Evolutionary conservation across 1,140 invertebrate genomes (phyloP).

Genomic region (Zaprionus kolodkinae): DNA sequence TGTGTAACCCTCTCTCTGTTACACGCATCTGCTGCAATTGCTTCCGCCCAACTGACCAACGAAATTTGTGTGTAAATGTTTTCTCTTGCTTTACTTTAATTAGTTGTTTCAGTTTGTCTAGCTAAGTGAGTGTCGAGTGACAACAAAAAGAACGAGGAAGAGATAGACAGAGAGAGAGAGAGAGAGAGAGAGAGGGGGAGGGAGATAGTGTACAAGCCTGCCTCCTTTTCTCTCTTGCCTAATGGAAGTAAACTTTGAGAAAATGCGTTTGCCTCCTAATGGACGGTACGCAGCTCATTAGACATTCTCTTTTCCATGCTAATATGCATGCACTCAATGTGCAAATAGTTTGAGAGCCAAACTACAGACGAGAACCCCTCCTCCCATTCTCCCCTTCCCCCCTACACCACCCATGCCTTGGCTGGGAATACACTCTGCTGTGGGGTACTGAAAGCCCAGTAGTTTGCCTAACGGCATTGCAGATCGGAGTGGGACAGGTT

Average conservation of each 20-base stretch:
- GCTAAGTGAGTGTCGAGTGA: slow-evolving; percentile 68
- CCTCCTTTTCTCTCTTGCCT: slow-evolving; percentile 10
- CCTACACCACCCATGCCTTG: neutral
- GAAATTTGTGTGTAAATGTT: slow-evolving; percentile 68
- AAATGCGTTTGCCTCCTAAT: slow-evolving; percentile 75
- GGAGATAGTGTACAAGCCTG: too few species aligned
- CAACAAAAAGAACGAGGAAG: slow-evolving; percentile 33
- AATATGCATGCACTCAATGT: slow-evolving; percentile 82
- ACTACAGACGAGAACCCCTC: slow-evolving; percentile 5
- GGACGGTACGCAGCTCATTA: slow-evolving; percentile 78
- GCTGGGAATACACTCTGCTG: neutral
- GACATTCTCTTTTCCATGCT: slow-evolving; percentile 78
- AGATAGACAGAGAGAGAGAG: slow-evolving; percentile 14
- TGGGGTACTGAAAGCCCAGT: slow-evolving; percentile 1
- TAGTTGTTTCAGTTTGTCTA: slow-evolving; percentile 72
- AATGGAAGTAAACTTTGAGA: slow-evolving; percentile 77
- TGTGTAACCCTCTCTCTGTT: too few species aligned
- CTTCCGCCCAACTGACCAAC: slow-evolving; percentile 71
- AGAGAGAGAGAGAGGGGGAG: too few species aligned
- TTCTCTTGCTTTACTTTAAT: slow-evolving; percentile 72
- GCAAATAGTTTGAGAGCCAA: slow-evolving; percentile 79
- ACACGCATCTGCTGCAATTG: slow-evolving; percentile 46
- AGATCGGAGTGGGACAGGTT: neutral
- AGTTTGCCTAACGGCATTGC: slow-evolving; percentile 13
- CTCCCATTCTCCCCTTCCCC: too few species aligned